Evolutionary conservation across 2,113 vertebrate genomes (phyloP).

Genomic region (Coturnix japonica): DNA sequence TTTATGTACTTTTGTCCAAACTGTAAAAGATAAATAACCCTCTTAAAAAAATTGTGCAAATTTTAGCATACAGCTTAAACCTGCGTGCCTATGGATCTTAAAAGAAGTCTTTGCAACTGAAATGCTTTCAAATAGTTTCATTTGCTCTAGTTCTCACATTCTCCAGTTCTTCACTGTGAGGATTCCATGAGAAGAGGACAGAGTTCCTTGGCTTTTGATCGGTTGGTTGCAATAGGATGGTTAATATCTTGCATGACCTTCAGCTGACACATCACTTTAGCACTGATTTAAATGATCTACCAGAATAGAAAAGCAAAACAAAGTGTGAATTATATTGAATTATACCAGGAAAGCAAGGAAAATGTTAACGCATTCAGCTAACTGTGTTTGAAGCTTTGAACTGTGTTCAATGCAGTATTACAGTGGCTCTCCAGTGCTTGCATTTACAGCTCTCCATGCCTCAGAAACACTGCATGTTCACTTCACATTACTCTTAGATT

Average conservation of each 20-base stretch:
- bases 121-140: neutral
- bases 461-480: neutral
- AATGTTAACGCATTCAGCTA: neutral
- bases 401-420: neutral
- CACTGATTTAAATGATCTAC: neutral
- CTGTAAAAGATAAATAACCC: neutral
- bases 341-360: neutral
- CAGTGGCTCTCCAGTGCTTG: neutral
- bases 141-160: slow-evolving; percentile 12
- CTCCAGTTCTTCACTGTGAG: neutral
- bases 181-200: neutral
- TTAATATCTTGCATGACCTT: neutral
- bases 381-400: slow-evolving; percentile 12
- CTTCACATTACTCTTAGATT: slow-evolving; percentile 11
- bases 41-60: neutral
- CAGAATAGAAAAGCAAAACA: neutral
- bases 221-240: neutral
- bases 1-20: neutral
- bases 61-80: neutral
- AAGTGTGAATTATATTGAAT: neutral
- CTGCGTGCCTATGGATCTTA: neutral
- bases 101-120: neutral
- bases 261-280: neutral
- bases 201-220: neutral
- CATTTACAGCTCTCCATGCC: neutral